A percentile compares a stretch with the other conserved stretches of the same genome.
These are phyloP conservation scores for Hoplodrina blanda DNA, from an alignment of 2,888 invertebrate species.

Conservation along the genomic window DNA sequence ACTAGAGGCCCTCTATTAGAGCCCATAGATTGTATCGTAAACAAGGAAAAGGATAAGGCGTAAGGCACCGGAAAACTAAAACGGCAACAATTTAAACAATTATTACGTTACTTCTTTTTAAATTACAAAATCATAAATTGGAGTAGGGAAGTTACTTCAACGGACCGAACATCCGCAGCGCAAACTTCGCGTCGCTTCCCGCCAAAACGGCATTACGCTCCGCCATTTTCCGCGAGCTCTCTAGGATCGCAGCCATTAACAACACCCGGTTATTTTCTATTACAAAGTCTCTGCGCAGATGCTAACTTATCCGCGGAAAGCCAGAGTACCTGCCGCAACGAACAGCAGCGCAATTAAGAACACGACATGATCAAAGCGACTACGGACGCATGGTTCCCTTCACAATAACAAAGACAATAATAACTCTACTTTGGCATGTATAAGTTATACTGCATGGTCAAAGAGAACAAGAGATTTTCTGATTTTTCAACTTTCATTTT, in stretches of 20 bases:
- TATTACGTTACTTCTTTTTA: constrained; percentile 35
- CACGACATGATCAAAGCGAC: constrained; percentile 70
- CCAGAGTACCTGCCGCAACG: constrained; percentile 50
- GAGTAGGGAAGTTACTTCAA: constrained; percentile 63
- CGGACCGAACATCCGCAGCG: constrained; percentile 57
- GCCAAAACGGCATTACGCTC: constrained; percentile 65
- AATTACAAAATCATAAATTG: constrained; percentile 54
- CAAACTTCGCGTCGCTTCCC: constrained; percentile 68
- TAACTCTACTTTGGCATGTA: constrained; percentile 44
- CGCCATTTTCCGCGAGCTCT: constrained; percentile 70
- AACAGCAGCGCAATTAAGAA: constrained; percentile 64
- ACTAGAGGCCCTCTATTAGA: neutral
- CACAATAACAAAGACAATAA: constrained; percentile 62
- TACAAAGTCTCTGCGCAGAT: constrained; percentile 53
- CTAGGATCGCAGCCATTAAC: constrained; percentile 76
- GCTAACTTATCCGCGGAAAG: constrained; percentile 41
- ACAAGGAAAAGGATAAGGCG: constrained; percentile 47
- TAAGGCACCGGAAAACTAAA: constrained; percentile 25
- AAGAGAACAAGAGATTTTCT: constrained; percentile 14
- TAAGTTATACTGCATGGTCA: constrained; percentile 16
- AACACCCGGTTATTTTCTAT: constrained; percentile 69
- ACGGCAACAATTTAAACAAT: constrained; percentile 33
- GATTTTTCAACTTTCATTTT: constrained; percentile 17
- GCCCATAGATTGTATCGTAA: constrained; percentile 17
- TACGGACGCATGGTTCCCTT: constrained; percentile 62